phyloP scores from a whole-genome alignment of 37 sponge, comb jelly and placozoan species.

The Ianthella basta region DNA sequence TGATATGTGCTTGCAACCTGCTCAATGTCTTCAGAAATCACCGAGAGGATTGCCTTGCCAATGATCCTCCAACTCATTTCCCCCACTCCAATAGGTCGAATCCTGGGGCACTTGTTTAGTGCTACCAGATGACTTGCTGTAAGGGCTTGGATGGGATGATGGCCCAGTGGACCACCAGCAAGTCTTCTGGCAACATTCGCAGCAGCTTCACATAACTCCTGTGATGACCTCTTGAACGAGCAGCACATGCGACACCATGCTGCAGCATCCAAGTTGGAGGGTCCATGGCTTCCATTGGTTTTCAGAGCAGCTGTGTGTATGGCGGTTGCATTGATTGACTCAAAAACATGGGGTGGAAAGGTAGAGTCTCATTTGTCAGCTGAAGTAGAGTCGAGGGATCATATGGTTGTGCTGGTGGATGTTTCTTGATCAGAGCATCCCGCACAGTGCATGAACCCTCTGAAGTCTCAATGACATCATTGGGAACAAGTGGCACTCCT shows the following conservation, averaged over 20 bases:
- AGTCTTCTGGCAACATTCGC: conserved; percentile 49
- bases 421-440: conserved; percentile 33
- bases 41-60: conserved; percentile 35
- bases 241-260: conserved; percentile 46
- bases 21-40: conserved; percentile 36
- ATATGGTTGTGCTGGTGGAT: conserved; percentile 31
- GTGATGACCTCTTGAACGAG: conserved; percentile 40
- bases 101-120: conserved; percentile 61
- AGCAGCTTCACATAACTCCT: conserved; percentile 46
- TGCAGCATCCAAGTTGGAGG: conserved; percentile 47
- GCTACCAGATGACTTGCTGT: conserved; percentile 60
- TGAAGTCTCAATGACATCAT: no score
- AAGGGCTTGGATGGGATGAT: conserved; percentile 27
- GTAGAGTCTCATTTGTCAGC: neutral
- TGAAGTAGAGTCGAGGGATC: neutral
- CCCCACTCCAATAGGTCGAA: conserved; percentile 58
- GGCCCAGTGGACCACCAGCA: conserved; percentile 45
- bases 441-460: no score
- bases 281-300: conserved; percentile 52
- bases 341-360: conserved; percentile 40
- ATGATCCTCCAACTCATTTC: conserved; percentile 49
- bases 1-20: conserved; percentile 52
- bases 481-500: neutral
- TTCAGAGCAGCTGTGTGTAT: conserved; percentile 39
- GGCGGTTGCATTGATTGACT: conserved; percentile 39